A percentile compares a stretch with the other conserved stretches of the same genome.
Evolutionary conservation across 37 sponge, comb jelly and placozoan species (phyloP).

Genomic region (Ianthella basta): DNA sequence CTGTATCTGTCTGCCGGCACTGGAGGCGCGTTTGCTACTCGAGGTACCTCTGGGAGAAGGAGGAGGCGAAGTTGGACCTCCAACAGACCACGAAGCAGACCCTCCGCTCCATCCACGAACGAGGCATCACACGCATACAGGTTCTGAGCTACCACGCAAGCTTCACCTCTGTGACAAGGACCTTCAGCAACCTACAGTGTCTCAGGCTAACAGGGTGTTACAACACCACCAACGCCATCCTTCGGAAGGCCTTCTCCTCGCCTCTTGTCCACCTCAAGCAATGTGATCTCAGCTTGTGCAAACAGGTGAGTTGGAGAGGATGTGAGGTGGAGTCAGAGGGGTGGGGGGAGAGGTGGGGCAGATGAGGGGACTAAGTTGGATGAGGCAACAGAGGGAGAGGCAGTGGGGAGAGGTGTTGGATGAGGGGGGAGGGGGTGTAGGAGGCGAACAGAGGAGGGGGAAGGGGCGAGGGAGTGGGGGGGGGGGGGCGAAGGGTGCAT

Average conservation of each 20-base stretch:
- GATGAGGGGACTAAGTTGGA: too few relatives aligned
- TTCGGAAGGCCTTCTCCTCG: slow-evolving; percentile 28
- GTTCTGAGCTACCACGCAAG: slow-evolving; percentile 14
- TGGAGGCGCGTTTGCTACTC: slow-evolving; percentile 23
- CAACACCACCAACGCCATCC: slow-evolving; percentile 23
- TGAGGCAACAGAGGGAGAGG: too few relatives aligned
- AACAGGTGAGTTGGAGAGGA: slow-evolving; percentile 21
- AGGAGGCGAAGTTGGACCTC: slow-evolving; percentile 25
- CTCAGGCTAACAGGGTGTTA: slow-evolving; percentile 18
- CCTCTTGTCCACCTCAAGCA: background rate
- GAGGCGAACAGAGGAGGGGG: too few relatives aligned
- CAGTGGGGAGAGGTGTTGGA: too few relatives aligned
- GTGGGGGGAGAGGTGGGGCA: too few relatives aligned
- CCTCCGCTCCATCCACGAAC: slow-evolving; percentile 18
- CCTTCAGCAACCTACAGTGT: slow-evolving; percentile 10
- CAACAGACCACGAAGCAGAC: slow-evolving; percentile 16
- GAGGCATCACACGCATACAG: slow-evolving; percentile 14
- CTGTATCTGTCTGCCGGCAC: slow-evolving; percentile 12
- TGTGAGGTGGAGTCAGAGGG: too few relatives aligned
- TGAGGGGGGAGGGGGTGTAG: too few relatives aligned
- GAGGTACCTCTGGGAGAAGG: slow-evolving; percentile 18
- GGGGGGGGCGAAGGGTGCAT: too few relatives aligned
- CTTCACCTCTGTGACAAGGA: slow-evolving; percentile 2
- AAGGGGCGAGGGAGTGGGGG: too few relatives aligned
- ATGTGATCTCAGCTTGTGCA: slow-evolving; percentile 21